Percentiles rank a stretch among this genome's conserved stretches.
phyloP scores from a whole-genome alignment of 2,113 vertebrate genomes.

The Catharus bicknelli region DNA sequence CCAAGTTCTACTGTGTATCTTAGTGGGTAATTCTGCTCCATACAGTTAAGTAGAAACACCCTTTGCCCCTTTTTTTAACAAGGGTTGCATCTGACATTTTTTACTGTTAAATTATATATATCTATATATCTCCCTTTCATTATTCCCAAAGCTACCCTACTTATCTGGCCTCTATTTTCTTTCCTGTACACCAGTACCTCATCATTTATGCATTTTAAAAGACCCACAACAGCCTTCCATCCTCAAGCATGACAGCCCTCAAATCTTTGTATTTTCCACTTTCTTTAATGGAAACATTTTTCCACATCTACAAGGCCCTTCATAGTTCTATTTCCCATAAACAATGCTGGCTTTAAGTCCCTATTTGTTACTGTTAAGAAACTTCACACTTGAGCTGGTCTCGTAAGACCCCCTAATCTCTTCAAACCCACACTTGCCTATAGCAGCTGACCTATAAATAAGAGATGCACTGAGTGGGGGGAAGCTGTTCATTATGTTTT shows the following conservation, averaged over 20 bases:
- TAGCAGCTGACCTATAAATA: constrained; percentile 40
- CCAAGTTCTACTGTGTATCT: neutral
- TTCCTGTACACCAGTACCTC: neutral
- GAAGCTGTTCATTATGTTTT: constrained; percentile 25
- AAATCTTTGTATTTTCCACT: neutral
- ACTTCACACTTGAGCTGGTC: constrained; percentile 44
- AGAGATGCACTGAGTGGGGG: neutral
- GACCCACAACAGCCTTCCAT: neutral
- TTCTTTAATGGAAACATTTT: constrained; percentile 12
- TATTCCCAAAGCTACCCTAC: neutral
- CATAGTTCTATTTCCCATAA: neutral
- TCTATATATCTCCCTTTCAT: neutral
- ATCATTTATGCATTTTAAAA: neutral
- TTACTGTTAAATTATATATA: neutral
- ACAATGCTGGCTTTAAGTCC: constrained; percentile 22
- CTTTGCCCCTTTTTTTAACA: neutral
- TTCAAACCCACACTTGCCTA: neutral
- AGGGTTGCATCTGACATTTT: neutral
- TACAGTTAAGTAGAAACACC: neutral
- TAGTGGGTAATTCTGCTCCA: neutral
- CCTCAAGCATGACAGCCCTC: neutral
- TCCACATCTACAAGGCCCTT: neutral
- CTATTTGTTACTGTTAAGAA: constrained; percentile 33
- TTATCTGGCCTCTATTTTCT: neutral
- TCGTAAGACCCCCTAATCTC: neutral